Base-by-base conservation (phyloP, 2,888 invertebrate genomes). In the Dasypolia templi region DNA sequence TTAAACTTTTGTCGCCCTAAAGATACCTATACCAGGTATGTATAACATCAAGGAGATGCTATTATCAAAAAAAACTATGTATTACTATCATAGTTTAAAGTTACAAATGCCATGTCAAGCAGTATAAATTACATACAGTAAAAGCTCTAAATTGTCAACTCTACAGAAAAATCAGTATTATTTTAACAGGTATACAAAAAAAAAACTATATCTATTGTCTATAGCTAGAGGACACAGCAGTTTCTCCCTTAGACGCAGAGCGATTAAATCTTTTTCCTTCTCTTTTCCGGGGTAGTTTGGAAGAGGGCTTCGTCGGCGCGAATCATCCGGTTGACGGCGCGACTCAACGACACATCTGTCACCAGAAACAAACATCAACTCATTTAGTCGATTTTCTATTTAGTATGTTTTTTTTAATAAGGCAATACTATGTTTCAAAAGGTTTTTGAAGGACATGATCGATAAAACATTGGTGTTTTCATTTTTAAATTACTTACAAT, bases 331-430 rank as follows among this genome's bases (percentile, higher is more conserved):
- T 95, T 96, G 82, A 96, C 96, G 49, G 96, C 95, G 85, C 96
- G 95, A 88, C 94, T 95, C 93, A 96, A 92, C 84, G 96, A 95
- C 90, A 96, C 95, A 93, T 96, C 96, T 95, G 95, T 91, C 88
- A 93, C 91, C 91, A 91, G 86, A 92, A 91, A 92, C 89, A 91
- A 92, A 84, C 44, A 56, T 81, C 82, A 82, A 79, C 76, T 62
- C n/a, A 64, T 77, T 79, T 75, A 74, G 75, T 82, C 83, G 75
- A 75, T 65, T 78, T 77, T 69, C 2, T 14, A 72, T 49, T 71
- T 58, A 76, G 63, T 70, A 35, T 14, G 22, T 26, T 68, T 63
- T 66, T 55, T 73, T 55, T 26, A 69, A n/a, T 56, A 85, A 87
- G 88, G 86, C 87, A 84, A 85, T 79, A 88, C 75, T 77, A 82